Evolutionary conservation across 2,888 invertebrate species (phyloP).

Genomic region (Scaptodrosophila latifasciaeformis): DNA sequence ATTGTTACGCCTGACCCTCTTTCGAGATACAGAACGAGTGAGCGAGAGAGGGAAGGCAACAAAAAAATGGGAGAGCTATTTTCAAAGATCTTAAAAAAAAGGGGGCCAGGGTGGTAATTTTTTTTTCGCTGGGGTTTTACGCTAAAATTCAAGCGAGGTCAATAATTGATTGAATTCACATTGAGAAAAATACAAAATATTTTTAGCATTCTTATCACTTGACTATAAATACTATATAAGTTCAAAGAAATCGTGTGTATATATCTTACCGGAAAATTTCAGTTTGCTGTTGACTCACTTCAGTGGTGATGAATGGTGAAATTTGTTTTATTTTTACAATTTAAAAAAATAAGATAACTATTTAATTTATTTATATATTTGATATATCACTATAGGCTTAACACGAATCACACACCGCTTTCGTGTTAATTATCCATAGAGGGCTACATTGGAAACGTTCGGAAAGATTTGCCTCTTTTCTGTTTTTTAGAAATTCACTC

Average conservation of each 20-base stretch:
- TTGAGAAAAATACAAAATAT: too few species aligned
- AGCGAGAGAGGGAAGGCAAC: too few species aligned
- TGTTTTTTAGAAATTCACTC: constrained; percentile 20
- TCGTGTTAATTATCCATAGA: constrained; percentile 68
- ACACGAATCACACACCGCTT: constrained; percentile 68
- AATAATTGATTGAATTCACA: constrained; percentile 22
- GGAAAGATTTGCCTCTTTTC: constrained; percentile 20
- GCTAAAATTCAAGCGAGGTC: too few species aligned
- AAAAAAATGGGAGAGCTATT: too few species aligned
- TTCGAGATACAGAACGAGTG: too few species aligned
- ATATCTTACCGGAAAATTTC: constrained; percentile 65
- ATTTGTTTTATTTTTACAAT: constrained; percentile 16
- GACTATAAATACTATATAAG: too few species aligned
- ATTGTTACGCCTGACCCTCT: too few species aligned
- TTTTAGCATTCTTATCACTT: too few species aligned
- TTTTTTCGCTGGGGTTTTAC: neutral
- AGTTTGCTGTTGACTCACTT: constrained; percentile 52
- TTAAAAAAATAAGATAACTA: constrained; percentile 12
- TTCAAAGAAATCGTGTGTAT: too few species aligned
- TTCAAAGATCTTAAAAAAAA: too few species aligned
- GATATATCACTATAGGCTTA: constrained; percentile 37
- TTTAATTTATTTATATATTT: constrained; percentile 22
- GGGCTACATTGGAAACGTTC: constrained; percentile 71
- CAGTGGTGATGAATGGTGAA: constrained; percentile 21
- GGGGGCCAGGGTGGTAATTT: too few species aligned